phyloP scores from a whole-genome alignment of 2,113 vertebrate genomes.

The Mohoua ochrocephala region DNA sequence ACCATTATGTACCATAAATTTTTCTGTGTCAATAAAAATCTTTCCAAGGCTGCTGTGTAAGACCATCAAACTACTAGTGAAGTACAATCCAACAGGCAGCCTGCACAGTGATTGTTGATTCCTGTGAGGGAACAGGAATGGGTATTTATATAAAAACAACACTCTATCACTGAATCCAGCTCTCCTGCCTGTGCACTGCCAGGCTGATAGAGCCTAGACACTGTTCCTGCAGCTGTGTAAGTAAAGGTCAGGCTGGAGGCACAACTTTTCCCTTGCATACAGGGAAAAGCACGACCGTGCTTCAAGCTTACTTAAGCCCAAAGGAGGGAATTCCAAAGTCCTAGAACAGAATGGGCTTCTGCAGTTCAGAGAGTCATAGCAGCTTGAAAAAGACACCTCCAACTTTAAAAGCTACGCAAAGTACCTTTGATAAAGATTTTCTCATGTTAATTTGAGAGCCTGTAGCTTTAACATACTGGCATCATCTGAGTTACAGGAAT shows the following conservation, averaged over 20 bases:
- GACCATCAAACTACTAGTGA: background rate
- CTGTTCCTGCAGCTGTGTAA: background rate
- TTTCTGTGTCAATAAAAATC: background rate
- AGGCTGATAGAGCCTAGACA: background rate
- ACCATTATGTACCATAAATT: background rate
- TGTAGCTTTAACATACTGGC: background rate
- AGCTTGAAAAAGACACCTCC: background rate
- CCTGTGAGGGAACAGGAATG: background rate
- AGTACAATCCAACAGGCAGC: background rate
- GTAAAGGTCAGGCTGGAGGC: background rate
- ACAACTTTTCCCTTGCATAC: background rate
- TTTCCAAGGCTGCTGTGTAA: background rate
- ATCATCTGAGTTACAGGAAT: background rate
- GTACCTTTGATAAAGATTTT: background rate
- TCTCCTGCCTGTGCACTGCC: background rate
- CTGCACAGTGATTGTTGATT: background rate
- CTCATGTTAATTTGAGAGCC: background rate
- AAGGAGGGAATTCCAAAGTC: background rate
- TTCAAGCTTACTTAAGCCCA: background rate
- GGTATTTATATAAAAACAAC: background rate
- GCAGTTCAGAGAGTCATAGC: background rate
- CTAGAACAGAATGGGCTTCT: background rate
- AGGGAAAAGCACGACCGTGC: fast-evolving
- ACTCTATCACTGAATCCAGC: background rate
- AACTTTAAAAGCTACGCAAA: background rate